Evolutionary conservation across 2,888 invertebrate genomes (phyloP), one percentile per base, ranked within the genome.

Genomic region (Cephus pygmeus): DNA sequence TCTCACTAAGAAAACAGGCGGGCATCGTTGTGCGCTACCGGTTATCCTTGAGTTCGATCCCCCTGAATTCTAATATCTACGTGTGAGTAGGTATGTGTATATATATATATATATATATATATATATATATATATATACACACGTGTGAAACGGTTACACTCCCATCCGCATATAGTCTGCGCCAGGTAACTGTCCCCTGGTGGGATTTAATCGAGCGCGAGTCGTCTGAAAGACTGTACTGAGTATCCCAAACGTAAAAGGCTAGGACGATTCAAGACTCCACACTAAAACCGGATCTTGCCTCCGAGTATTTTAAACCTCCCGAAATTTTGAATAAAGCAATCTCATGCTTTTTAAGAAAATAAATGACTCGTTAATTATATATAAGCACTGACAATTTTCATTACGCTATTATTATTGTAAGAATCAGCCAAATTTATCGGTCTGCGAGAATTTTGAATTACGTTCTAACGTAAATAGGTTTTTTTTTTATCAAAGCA

Each of bases 1-100:
- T 74, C 35, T 74, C 74, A 12, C 23, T 30, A 35, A n/a, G 71
- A 30, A 74, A 74, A 74, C 74, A 23, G 36, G 74, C n/a, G 35
- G 35, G 12, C 77, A 77, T 79, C 79, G 79, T 31, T 77, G 77
- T 75, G 76, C 69, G 68, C 75, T 84, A 89, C 89, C 85, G 85
- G 90, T 91, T 91, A 90, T 90, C 90, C 90, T 91, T 91, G 90
- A 89, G 90, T 89, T 89, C 88, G 89, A 89, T 88, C 86, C 88
- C 87, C 85, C 81, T 81, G 83, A 56, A 56, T 56, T 56, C 56
- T 56, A 56, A 23, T 56, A 56, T 56, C 56, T 56, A 56, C 23
- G 56, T 56, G 56, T 56, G 9, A 56, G 56, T 56, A 40, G 15
- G 40, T 40, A 35, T 12, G 35, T 31, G n/a, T n/a, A n/a, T 3